phyloP scores from a whole-genome alignment of 2,888 invertebrate species.

The Nipponacmea schrenckii region DNA sequence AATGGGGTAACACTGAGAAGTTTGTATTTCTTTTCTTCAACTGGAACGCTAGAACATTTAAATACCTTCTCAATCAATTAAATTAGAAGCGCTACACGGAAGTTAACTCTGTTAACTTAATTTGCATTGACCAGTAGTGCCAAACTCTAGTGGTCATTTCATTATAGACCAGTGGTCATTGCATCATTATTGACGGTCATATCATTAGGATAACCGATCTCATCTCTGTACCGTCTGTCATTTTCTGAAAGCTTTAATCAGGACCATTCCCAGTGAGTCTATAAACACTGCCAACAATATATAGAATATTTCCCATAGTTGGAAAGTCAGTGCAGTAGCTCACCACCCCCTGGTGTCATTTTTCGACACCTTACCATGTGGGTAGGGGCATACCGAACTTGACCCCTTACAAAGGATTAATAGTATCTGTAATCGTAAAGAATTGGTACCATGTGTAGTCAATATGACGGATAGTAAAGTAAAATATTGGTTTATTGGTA shows the following conservation, averaged over 20 bases:
- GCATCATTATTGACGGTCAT: conserved; percentile 3
- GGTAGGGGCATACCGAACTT: neutral
- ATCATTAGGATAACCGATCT: neutral
- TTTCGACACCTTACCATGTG: conserved; percentile 1
- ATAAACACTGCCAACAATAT: neutral
- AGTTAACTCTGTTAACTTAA: conserved; percentile 4
- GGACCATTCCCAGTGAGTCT: neutral
- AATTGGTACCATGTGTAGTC: neutral
- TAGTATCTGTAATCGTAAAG: conserved; percentile 4
- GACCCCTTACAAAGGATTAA: neutral
- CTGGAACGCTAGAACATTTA: neutral
- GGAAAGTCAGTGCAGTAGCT: neutral
- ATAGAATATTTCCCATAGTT: conserved; percentile 5
- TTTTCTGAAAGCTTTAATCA: neutral
- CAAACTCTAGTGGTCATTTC: neutral
- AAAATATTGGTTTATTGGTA: neutral
- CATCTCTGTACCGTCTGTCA: neutral
- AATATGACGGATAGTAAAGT: neutral
- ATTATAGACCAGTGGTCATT: conserved; percentile 3
- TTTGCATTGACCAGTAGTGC: neutral
- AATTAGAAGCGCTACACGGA: neutral
- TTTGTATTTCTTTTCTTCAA: neutral
- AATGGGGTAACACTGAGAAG: neutral
- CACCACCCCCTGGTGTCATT: conserved; percentile 7
- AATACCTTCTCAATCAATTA: neutral